A percentile compares a stretch with the other conserved stretches of the same genome.
These are phyloP conservation scores for Argynnis bischoffii DNA, from an alignment of 2,888 invertebrate species.

Conservation along the genomic window DNA sequence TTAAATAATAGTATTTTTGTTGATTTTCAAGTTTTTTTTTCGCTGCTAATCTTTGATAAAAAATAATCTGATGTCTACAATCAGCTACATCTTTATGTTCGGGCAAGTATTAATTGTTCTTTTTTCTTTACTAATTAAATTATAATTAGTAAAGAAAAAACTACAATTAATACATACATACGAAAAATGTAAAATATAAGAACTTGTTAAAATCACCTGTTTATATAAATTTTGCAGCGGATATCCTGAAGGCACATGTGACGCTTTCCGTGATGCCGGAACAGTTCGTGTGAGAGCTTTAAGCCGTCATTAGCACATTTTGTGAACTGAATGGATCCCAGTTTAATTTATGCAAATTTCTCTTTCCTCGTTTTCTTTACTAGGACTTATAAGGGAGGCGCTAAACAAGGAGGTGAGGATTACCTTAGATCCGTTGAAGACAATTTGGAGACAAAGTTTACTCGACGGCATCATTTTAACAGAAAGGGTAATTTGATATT, in stretches of 20 bases:
- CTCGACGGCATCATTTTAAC: conserved; percentile 25
- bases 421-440: conserved; percentile 39
- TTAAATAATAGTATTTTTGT: conserved; percentile 12
- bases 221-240: conserved; percentile 10
- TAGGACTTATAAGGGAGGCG: conserved; percentile 53
- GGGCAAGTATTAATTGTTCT: too few relatives aligned
- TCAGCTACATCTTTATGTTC: too few relatives aligned
- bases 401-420: conserved; percentile 47
- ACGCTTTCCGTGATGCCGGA: conserved; percentile 56
- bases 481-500: conserved; percentile 9
- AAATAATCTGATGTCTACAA: too few relatives aligned
- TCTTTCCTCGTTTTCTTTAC: conserved; percentile 73
- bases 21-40: not conserved
- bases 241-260: conserved; percentile 16
- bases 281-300: conserved; percentile 60
- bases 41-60: too few relatives aligned
- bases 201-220: too few relatives aligned
- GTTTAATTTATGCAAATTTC: conserved; percentile 76
- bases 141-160: too few relatives aligned
- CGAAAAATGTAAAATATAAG: too few relatives aligned
- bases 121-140: too few relatives aligned
- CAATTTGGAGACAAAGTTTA: conserved; percentile 48
- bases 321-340: conserved; percentile 63
- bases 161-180: too few relatives aligned
- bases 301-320: conserved; percentile 63